Percentiles rank a stretch among this genome's conserved stretches.
Conservation (phyloP, 2,113 vertebrate genomes). For the Aptenodytes forsteri region DNA sequence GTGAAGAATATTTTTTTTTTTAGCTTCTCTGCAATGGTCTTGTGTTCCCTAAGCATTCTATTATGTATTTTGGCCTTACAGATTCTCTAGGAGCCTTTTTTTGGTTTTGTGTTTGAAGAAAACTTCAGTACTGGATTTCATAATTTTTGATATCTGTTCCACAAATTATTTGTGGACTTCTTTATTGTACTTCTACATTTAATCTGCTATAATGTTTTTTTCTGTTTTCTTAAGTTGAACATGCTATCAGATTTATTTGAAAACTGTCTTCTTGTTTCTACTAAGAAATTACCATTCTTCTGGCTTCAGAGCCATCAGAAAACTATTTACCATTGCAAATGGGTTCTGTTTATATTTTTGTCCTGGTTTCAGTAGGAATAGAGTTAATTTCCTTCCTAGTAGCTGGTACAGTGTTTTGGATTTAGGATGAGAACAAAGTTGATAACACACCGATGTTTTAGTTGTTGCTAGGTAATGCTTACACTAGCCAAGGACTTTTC, state of each 20-base stretch:
- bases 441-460: too few relatives aligned
- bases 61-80: neutral
- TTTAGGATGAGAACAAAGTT: too few relatives aligned
- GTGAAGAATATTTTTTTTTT: neutral
- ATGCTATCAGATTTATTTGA: neutral
- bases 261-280: neutral
- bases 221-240: neutral
- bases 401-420: too few relatives aligned
- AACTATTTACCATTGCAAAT: neutral
- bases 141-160: neutral
- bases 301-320: neutral
- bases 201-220: neutral
- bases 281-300: neutral
- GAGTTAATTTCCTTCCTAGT: too few relatives aligned
- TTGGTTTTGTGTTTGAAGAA: neutral
- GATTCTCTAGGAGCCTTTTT: neutral
- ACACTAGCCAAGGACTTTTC: too few relatives aligned
- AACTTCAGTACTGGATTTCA: neutral
- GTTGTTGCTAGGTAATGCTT: too few relatives aligned
- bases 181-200: neutral
- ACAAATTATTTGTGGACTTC: neutral
- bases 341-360: neutral
- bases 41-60: neutral
- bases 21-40: neutral
- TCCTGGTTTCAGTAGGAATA: too few relatives aligned